phyloP scores from a whole-genome alignment of 2,888 invertebrate species.

The Lacanobia oleracea region DNA sequence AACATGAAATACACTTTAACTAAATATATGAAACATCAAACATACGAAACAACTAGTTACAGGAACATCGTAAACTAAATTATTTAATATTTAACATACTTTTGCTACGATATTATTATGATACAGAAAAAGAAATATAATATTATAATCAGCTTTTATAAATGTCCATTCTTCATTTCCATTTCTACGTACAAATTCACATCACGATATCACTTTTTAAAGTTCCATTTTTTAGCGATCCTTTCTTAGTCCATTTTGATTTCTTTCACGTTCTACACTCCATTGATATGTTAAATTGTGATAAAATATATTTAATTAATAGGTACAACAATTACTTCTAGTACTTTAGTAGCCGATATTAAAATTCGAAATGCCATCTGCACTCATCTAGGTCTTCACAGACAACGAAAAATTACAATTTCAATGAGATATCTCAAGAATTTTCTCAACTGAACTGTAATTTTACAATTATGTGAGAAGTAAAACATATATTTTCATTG shows the following conservation, averaged over 20 bases:
- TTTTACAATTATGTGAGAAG: conserved; percentile 35
- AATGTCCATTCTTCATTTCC: conserved; percentile 31
- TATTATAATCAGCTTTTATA: conserved; percentile 27
- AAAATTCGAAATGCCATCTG: conserved; percentile 48
- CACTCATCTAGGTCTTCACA: conserved; percentile 31
- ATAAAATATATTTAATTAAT: conserved; percentile 54
- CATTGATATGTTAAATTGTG: conserved; percentile 35
- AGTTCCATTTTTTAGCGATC: conserved; percentile 41
- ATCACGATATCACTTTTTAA: conserved; percentile 49
- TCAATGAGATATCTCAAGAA: background rate
- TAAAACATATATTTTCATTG: conserved; percentile 53
- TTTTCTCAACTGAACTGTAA: conserved; percentile 10
- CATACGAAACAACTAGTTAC: conserved; percentile 75
- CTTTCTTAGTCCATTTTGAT: conserved; percentile 28
- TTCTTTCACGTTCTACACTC: conserved; percentile 31
- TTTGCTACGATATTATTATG: conserved; percentile 64
- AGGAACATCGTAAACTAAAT: conserved; percentile 83
- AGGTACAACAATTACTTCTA: conserved; percentile 58
- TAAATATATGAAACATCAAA: conserved; percentile 73
- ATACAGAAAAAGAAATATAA: conserved; percentile 55
- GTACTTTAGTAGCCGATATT: conserved; percentile 57
- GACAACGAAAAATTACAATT: conserved; percentile 31
- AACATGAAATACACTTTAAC: conserved; percentile 70
- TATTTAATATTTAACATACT: conserved; percentile 69
- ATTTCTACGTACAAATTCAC: conserved; percentile 39